phyloP scores from a whole-genome alignment of 2,797 vertebrate genomes.

The Petrocephalus schoutedeni region DNA sequence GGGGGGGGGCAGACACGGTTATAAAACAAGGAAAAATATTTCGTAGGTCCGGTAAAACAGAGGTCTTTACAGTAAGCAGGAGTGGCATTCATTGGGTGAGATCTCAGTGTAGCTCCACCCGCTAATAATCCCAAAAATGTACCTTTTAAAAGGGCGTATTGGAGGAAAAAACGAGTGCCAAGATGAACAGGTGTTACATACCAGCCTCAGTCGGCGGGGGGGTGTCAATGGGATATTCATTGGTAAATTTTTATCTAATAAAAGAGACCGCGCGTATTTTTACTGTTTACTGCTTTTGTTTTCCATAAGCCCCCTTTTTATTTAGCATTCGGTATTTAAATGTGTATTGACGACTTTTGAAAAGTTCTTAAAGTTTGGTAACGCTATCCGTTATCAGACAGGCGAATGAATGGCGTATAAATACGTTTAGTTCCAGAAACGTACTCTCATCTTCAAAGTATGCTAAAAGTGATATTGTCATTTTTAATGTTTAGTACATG shows the following conservation, averaged over 20 bases:
- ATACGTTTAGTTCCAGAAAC: too few relatives aligned
- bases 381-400: neutral
- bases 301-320: neutral
- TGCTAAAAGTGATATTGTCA: neutral
- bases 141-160: neutral
- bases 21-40: neutral
- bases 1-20: neutral
- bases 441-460: too few relatives aligned
- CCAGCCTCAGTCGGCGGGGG: neutral
- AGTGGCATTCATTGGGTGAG: neutral
- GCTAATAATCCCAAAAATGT: constrained; percentile 17
- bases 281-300: neutral
- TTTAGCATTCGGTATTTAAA: neutral
- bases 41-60: neutral
- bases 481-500: neutral
- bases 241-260: neutral
- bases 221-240: neutral
- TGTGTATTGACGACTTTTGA: neutral
- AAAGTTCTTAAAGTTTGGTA: neutral
- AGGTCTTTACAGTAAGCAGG: neutral
- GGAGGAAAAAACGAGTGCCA: neutral
- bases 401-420: too few relatives aligned
- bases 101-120: neutral
- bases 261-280: neutral
- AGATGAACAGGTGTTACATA: constrained; percentile 10